These are phyloP conservation scores for Papilio aristodemus DNA, from an alignment of 1,140 invertebrate genomes.

Conservation along the genomic window DNA sequence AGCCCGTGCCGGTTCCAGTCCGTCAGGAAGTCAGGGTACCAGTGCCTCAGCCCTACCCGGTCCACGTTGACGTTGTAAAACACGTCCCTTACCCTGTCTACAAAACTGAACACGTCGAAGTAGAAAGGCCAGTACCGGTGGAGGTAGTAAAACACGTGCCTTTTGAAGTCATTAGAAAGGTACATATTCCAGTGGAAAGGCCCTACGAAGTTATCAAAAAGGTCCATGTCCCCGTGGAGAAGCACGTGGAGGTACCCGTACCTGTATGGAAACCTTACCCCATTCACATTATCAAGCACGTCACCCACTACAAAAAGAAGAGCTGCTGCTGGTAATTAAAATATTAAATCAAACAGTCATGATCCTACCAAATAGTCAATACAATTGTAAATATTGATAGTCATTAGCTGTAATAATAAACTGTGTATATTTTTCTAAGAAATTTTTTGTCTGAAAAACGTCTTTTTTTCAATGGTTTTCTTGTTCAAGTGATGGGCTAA, in stretches of 20 bases:
- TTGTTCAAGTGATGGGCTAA: neutral
- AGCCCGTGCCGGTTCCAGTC: conserved; percentile 64
- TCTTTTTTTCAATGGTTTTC: neutral
- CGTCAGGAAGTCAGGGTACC: conserved; percentile 71
- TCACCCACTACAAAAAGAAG: conserved; percentile 75
- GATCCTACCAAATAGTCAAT: conserved; percentile 69
- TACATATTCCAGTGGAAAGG: conserved; percentile 69
- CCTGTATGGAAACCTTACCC: conserved; percentile 74
- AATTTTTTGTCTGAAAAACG: conserved; percentile 9
- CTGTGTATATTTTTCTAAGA: conserved; percentile 32
- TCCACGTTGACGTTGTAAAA: conserved; percentile 73
- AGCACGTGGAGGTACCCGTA: conserved; percentile 70
- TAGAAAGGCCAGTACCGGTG: conserved; percentile 72
- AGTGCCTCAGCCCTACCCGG: conserved; percentile 75
- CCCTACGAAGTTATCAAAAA: conserved; percentile 75
- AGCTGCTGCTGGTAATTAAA: conserved; percentile 67
- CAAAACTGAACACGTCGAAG: conserved; percentile 71
- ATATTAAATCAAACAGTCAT: conserved; percentile 43
- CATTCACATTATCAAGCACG: conserved; percentile 73
- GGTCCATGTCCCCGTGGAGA: conserved; percentile 70
- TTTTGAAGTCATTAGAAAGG: conserved; percentile 69
- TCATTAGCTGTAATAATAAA: conserved; percentile 70
- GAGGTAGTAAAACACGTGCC: conserved; percentile 72
- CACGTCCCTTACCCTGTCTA: conserved; percentile 72
- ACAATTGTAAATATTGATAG: conserved; percentile 70